phyloP scores from a whole-genome alignment of 2,797 vertebrate species.

The Loris lydekkerianus region DNA sequence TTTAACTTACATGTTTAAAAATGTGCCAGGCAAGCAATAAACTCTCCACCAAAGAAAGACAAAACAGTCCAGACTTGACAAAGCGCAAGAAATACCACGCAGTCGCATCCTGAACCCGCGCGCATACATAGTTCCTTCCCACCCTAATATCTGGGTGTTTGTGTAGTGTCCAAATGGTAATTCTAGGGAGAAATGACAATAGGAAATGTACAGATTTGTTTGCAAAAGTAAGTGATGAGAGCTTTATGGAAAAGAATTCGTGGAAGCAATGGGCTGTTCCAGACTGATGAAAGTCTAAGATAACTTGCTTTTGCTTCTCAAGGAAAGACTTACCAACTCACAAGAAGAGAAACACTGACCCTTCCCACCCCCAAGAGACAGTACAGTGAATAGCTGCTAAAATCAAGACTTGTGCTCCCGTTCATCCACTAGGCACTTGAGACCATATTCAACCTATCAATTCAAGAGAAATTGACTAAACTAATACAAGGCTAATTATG shows the following conservation, averaged over 20 bases:
- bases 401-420: neutral
- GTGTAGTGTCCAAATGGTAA: slow-evolving; percentile 4
- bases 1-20: slow-evolving; percentile 57
- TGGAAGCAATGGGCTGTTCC: slow-evolving; percentile 27
- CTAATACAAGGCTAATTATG: slow-evolving; percentile 32
- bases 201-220: slow-evolving; percentile 40
- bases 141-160: neutral
- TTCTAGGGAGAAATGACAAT: slow-evolving; percentile 32
- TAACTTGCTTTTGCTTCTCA: slow-evolving; percentile 55
- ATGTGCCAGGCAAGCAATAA: neutral
- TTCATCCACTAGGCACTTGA: neutral
- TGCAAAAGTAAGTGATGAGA: slow-evolving; percentile 23
- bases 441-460: slow-evolving; percentile 30
- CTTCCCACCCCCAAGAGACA: slow-evolving; percentile 37
- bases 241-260: neutral
- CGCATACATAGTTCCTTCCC: neutral
- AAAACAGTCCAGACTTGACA: slow-evolving; percentile 26
- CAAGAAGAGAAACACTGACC: slow-evolving; percentile 19
- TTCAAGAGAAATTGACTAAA: neutral
- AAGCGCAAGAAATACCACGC: slow-evolving; percentile 36
- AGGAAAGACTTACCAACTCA: slow-evolving; percentile 43
- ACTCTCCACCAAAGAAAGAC: slow-evolving; percentile 38
- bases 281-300: slow-evolving; percentile 51
- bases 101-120: slow-evolving; percentile 15
- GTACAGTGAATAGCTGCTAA: slow-evolving; percentile 1